Conservation (phyloP, 2,113 vertebrate genomes). For the Protomyctophum bolini region DNA sequence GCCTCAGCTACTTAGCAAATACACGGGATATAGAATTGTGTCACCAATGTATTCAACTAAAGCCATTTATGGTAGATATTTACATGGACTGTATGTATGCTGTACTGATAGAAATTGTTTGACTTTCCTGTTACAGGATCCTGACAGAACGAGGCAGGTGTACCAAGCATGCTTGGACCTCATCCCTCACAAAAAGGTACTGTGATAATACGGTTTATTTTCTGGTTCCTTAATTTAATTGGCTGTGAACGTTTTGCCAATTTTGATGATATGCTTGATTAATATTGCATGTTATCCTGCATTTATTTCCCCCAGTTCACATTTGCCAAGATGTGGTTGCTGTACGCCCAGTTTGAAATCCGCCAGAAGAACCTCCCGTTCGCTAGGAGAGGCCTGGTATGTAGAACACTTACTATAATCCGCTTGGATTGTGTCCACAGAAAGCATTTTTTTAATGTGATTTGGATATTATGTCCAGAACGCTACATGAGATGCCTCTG, state of each 20-base stretch:
- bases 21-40: too few relatives aligned
- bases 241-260: neutral
- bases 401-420: constrained; percentile 32
- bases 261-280: neutral
- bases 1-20: too few relatives aligned
- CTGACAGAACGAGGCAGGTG: constrained; percentile 92
- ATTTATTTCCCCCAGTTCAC: constrained; percentile 90
- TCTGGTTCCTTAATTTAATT: neutral
- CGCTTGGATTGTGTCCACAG: too few relatives aligned
- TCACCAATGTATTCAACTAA: too few relatives aligned
- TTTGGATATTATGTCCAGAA: too few relatives aligned
- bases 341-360: constrained; percentile 94
- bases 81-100: too few relatives aligned
- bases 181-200: constrained; percentile 97
- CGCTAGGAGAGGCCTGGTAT: constrained; percentile 91
- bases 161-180: constrained; percentile 94
- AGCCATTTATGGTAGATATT: too few relatives aligned
- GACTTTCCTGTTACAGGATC: constrained; percentile 78
- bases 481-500: too few relatives aligned
- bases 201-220: neutral
- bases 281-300: too few relatives aligned
- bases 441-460: too few relatives aligned
- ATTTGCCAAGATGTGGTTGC: constrained; percentile 96
- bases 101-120: neutral
- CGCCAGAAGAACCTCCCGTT: constrained; percentile 92